Evolutionary conservation across 1,140 invertebrate species (phyloP), one percentile per base, ranked within the genome.

Genomic region (Dendroctonus ponderosae): DNA sequence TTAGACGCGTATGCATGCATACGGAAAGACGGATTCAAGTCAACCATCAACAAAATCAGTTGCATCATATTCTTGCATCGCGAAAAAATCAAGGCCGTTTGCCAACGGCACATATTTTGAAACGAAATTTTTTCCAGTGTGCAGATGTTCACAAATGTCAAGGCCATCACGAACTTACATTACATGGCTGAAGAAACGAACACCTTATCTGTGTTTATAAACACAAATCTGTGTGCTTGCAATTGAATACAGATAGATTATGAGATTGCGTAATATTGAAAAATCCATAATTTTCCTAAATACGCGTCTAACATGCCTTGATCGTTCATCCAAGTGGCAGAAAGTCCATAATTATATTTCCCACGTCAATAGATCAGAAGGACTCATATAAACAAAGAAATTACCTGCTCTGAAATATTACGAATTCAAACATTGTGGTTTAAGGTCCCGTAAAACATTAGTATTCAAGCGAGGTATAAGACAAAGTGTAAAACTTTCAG

Each of bases 71-170:
- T 53, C 26, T 37, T 53, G 12, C 51, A 14, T 8, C n/a, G 51
- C 37, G 26, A 53, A 53, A 53, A 53, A 11, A 53, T 39, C 51
- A 53, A 53, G 51, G 51, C 37, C 51, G 7, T 37, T 53, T 53
- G 51, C 12, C 51, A 53, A 5, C 51, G 51, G 51, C 51, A 53
- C 51, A 53, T 53, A 51, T 51, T 51, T 51, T 51, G 8, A 53
- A 53, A 53, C 51, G 51, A 53, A 53, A 4, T 51, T 53, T 53
- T 53, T 53, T 39, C 38, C 51, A 38, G 11, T 53, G 37, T 53
- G 51, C 51, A 53, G 51, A 53, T 53, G 15, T 53, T 53, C 51
- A 39, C 26, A 53, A 53, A 53, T 53, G 51, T 53, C 51, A 53
- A 53, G 51, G 51, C 51, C 51, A 53, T 39, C 26, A 50, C 48